A percentile compares a stretch with the other conserved stretches of the same genome.
Conservation (phyloP, 2,888 invertebrate genomes). For the Orgyia antiqua region DNA sequence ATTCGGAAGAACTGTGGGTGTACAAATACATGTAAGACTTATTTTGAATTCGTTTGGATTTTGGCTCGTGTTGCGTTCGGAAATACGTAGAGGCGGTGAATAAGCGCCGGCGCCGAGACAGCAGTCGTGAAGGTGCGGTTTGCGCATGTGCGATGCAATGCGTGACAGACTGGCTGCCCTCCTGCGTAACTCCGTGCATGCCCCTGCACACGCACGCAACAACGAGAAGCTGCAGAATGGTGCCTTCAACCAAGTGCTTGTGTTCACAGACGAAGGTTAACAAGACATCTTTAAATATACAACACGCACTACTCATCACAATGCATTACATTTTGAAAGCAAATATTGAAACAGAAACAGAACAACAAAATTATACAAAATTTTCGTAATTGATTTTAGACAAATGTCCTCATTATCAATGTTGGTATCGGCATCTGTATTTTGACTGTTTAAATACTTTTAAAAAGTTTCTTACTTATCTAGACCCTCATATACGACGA, state of each 20-base stretch:
- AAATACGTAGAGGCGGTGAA: constrained; percentile 22
- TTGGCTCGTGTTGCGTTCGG: constrained; percentile 26
- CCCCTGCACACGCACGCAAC: constrained; percentile 41
- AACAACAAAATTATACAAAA: too few relatives aligned
- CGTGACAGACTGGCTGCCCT: constrained; percentile 65
- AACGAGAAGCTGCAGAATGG: constrained; percentile 59
- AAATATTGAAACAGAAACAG: too few relatives aligned
- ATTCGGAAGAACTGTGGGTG: constrained; percentile 29
- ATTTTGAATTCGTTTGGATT: constrained; percentile 32
- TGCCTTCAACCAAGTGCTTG: constrained; percentile 49
- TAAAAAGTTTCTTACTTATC: too few relatives aligned
- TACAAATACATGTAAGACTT: constrained; percentile 29
- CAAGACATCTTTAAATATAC: too few relatives aligned
- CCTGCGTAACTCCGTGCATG: constrained; percentile 54
- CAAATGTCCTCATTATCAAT: too few relatives aligned
- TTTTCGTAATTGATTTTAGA: too few relatives aligned
- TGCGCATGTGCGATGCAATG: constrained; percentile 69
- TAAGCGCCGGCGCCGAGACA: constrained; percentile 49
- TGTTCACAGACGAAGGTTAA: constrained; percentile 60
- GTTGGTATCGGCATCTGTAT: too few relatives aligned
- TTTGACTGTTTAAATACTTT: too few relatives aligned
- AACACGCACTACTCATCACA: too few relatives aligned
- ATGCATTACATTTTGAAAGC: too few relatives aligned
- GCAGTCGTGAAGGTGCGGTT: constrained; percentile 25
- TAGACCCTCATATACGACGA: too few relatives aligned